Evolutionary conservation across 2,113 vertebrate genomes (phyloP).

Genomic region (Hoplias malabaricus): DNA sequence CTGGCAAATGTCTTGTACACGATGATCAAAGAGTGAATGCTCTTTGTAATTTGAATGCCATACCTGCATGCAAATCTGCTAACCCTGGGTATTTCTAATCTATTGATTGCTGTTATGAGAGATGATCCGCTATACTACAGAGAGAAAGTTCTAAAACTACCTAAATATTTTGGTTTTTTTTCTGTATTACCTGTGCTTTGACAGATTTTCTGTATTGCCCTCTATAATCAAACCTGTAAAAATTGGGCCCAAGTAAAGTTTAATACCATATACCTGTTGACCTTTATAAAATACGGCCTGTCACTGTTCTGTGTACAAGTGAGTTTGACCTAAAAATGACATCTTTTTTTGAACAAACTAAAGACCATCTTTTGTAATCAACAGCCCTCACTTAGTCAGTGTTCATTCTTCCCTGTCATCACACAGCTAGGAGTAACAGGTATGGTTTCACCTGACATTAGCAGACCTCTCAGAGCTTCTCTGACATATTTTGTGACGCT

Average conservation of each 20-base stretch:
- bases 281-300: slow-evolving; percentile 20
- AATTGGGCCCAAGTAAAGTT: not conserved
- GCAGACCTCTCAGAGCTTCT: slow-evolving; percentile 19
- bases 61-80: too few relatives aligned
- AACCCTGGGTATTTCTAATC: not conserved
- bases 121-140: not conserved
- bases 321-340: slow-evolving; percentile 29
- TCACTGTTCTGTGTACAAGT: slow-evolving; percentile 10
- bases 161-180: not conserved
- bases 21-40: too few relatives aligned
- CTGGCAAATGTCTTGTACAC: not conserved
- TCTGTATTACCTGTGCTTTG: not conserved
- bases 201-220: not conserved
- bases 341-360: slow-evolving; percentile 19
- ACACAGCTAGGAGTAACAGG: slow-evolving; percentile 24
- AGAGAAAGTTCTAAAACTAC: not conserved
- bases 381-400: slow-evolving; percentile 19
- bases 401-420: slow-evolving; percentile 24
- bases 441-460: slow-evolving; percentile 41
- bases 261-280: slow-evolving; percentile 9
- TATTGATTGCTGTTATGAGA: not conserved
- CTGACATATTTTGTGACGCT: slow-evolving; percentile 25
- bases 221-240: not conserved
- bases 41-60: too few relatives aligned
- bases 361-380: slow-evolving; percentile 30